Conservation (phyloP, 2,113 vertebrate genomes). For the Conger conger region DNA sequence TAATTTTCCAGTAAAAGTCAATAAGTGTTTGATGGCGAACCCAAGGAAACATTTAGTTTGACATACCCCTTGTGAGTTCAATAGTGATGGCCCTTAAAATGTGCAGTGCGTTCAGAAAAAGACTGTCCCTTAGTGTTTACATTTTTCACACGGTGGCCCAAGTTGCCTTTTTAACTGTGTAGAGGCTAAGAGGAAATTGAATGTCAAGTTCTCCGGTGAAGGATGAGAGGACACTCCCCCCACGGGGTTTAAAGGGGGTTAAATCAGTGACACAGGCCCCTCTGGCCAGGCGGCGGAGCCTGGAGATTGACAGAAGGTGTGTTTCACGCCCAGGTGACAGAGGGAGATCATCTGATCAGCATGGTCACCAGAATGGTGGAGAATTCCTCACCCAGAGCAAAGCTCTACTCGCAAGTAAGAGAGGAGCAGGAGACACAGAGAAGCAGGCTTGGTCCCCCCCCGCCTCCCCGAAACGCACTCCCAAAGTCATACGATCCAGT, state of each 20-base stretch:
- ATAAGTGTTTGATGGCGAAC: not conserved
- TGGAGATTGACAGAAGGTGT: constrained; percentile 44
- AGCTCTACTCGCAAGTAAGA: constrained; percentile 89
- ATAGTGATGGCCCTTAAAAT: not conserved
- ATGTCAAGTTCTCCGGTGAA: not conserved
- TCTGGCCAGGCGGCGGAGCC: not conserved
- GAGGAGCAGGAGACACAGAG: constrained; percentile 35
- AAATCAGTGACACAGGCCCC: not conserved
- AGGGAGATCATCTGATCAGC: constrained; percentile 82
- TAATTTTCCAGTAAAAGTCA: not conserved
- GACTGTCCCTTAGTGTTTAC: not conserved
- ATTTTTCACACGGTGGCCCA: not conserved
- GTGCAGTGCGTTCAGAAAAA: not conserved
- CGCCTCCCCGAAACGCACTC: too few relatives aligned
- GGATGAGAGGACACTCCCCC: not conserved
- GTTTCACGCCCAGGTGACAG: constrained; percentile 81
- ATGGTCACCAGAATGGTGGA: constrained; percentile 87
- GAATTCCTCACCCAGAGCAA: constrained; percentile 80
- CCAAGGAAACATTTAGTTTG: not conserved
- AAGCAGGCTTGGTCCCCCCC: constrained; percentile 45
- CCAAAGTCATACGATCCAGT: not conserved
- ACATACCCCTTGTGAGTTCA: not conserved
- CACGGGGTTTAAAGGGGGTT: not conserved
- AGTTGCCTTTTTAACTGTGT: not conserved
- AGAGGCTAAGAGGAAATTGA: not conserved